phyloP scores from a whole-genome alignment of 1,140 invertebrate species.

The Brachionus plicatilis region DNA sequence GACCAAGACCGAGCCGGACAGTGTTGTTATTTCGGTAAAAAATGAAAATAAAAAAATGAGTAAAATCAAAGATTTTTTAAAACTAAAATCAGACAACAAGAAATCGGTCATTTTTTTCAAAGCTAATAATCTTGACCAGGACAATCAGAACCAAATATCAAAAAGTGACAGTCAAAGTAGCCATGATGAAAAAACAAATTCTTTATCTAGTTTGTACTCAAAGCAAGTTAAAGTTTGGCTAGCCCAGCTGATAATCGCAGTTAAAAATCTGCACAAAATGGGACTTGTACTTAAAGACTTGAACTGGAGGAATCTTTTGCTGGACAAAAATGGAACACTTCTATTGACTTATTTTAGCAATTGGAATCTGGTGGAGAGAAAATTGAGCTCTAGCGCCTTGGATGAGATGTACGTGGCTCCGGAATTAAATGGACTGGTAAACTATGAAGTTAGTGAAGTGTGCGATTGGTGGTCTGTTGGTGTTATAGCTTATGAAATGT shows the following conservation, averaged over 20 bases:
- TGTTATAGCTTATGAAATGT: constrained; percentile 27
- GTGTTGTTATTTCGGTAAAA: not conserved
- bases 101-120: not conserved
- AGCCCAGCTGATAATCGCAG: not conserved
- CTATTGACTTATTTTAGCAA: constrained; percentile 14
- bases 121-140: not conserved
- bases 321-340: not conserved
- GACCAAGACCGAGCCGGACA: not conserved
- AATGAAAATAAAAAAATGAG: not conserved
- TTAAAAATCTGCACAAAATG: constrained; percentile 16
- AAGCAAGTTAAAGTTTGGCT: constrained; percentile 19
- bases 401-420: constrained; percentile 6
- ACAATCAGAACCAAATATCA: not conserved
- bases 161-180: constrained; percentile 5
- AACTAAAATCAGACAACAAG: not conserved
- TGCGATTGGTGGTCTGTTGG: constrained; percentile 32
- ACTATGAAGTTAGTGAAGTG: not conserved
- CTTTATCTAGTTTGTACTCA: not conserved
- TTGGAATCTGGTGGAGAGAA: constrained; percentile 25
- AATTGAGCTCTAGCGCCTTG: not conserved
- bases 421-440: not conserved
- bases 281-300: not conserved
- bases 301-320: not conserved
- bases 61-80: not conserved
- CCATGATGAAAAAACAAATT: not conserved